Evolutionary conservation across 2,113 vertebrate genomes (phyloP), one percentile per base, ranked within the genome.

Genomic region (Hiodon tergisus): DNA sequence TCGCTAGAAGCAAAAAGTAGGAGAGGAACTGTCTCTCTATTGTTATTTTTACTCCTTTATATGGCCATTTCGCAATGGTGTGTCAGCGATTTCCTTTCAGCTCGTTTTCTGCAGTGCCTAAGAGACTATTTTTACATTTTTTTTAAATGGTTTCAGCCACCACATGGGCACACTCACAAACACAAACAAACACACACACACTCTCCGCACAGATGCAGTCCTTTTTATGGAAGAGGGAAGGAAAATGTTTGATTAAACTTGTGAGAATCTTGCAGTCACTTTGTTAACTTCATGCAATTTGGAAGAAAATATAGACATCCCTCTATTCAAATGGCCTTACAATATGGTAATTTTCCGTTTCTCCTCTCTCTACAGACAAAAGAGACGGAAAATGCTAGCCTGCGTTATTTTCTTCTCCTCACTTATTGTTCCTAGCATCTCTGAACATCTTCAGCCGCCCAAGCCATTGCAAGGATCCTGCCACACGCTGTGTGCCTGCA

Each of bases 401-500:
- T 92, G 93, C 88, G 84, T 94, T 80, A 72, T 92, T 84, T 78
- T 94, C 76, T 73, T 96, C 71, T 89, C 77, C 86, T 87, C 89
- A 80, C 77, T 90, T 87, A 82, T 93, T 73, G 74, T 90, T 71
- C 81, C 81, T 76, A 86, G 84, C 69, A 72, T 82, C 73, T 88
- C 87, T 79, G 89, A 91, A 78, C 91, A 93, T 62, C 87, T 88
- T 71, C 86, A 88, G 51, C 78, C 91, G 81, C 85, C 88, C 71
- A 76, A 88, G 78, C 81, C 91, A 81, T 90, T 90, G 55, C 74
- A 86, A 78, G 92, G 92, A 81, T 93, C 94, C 60, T 98, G 97
- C 85, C 89, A 95, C 71, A 90, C 79, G 75, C 73, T 98, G 78
- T 99, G 97, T 80, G 89, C 83, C 8, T 99, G 97, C 77, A 95